Base-by-base conservation (phyloP, 35 echinoderm and acorn worm genomes). In the Holothuria glaberrima region DNA sequence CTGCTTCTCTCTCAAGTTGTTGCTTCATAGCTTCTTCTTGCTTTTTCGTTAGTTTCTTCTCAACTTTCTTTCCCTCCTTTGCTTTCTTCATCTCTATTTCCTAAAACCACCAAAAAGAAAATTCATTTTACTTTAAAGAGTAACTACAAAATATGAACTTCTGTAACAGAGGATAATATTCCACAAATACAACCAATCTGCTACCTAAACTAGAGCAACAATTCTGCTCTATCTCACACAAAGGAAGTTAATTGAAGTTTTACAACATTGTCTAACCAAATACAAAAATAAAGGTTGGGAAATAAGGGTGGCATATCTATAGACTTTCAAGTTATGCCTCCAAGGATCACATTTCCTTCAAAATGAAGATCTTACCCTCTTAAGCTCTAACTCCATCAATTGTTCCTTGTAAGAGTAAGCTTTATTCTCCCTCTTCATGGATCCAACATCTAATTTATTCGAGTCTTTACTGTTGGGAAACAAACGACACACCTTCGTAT, bases 381-480 rank as follows among this genome's bases (percentile, higher is more conserved):
- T 73, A 21, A 97, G 79, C 60, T 97, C 95, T 56, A 97, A 46
- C 67, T 97, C 95, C 80, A 94, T 89, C 3, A 94, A 69, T 45
- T 97, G 95, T 16, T 97, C 95, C 62, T 97, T 89, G 82, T 79
- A 97, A 5, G 95, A 97, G 60, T 97, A 97, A 0, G 90, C 89
- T 83, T 94, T 97, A 35, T 88, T 97, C 71, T 97, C 90, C 68
- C 95, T 79, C 71, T 80, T 97, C 95, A 97, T 97, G 33, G 76
- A 71, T 19, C 77, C 70, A 36, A 84, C 29, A 64, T 57, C 58
- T 9, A 58, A 31, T 3, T 12, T 61, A 6, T 61, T 26, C 9
- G n/a, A 20, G 3, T 32, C 56, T 32, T 84, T 84, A 9, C 54
- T 64, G 30, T 21, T 58, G 58, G 17, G 10, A 61, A 0, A 82